Evolutionary conservation across 2,113 vertebrate genomes (phyloP).

Genomic region (Podocnemis expansa): DNA sequence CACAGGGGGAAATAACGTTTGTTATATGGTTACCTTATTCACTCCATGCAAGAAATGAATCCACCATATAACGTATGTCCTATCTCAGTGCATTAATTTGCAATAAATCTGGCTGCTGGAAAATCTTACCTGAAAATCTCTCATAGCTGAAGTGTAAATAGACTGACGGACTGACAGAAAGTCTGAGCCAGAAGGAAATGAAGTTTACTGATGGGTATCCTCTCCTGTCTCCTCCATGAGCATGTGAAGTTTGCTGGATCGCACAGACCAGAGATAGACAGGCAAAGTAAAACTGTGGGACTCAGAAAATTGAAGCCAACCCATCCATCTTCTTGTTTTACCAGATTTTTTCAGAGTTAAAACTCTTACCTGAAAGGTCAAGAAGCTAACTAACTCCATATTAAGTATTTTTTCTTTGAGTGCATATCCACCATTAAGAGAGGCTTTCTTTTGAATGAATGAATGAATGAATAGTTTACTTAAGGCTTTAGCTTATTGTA

Average conservation of each 20-base stretch:
- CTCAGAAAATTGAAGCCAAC: background rate
- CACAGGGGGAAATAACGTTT: background rate
- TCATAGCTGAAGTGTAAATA: constrained; percentile 8
- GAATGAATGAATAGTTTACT: background rate
- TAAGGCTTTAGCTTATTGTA: background rate
- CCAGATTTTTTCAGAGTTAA: background rate
- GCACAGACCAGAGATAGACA: background rate
- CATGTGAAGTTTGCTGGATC: background rate
- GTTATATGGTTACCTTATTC: background rate
- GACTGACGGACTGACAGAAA: constrained; percentile 5
- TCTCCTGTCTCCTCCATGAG: background rate
- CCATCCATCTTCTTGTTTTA: background rate
- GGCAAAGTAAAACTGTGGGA: background rate
- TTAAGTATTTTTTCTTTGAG: background rate
- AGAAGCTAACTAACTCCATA: background rate
- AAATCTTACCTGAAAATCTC: constrained; percentile 11
- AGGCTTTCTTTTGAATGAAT: background rate
- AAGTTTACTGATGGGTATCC: background rate
- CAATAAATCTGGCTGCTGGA: background rate
- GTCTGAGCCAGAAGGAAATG: background rate
- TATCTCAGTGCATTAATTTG: constrained; percentile 17
- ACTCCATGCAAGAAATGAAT: background rate
- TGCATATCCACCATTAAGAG: background rate
- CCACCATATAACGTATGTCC: background rate
- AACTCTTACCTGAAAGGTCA: background rate